These are phyloP conservation scores for Anguilla obscura DNA, from an alignment of 2,797 vertebrate species.

Conservation along the genomic window DNA sequence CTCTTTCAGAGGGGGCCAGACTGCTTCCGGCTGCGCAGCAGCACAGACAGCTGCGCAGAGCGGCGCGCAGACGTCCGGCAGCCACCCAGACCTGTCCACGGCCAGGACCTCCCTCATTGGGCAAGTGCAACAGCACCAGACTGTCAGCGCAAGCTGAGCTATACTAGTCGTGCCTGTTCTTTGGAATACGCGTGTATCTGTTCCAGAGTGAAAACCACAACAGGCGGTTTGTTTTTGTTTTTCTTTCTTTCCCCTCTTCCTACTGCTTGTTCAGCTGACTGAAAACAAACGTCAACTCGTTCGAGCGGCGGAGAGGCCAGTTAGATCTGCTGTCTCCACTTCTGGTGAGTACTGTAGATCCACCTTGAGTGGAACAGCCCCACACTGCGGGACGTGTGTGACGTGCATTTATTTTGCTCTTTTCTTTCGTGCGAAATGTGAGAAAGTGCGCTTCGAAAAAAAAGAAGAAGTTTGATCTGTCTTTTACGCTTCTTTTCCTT, in stretches of 20 bases:
- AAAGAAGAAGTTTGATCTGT: slow-evolving; percentile 12
- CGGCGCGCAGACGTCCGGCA: slow-evolving; percentile 18
- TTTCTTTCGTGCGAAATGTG: slow-evolving; percentile 18
- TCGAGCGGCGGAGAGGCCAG: not conserved
- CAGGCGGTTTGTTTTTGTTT: not conserved
- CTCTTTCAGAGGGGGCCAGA: not conserved
- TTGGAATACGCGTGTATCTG: slow-evolving; percentile 23
- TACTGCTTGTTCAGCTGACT: slow-evolving; percentile 12
- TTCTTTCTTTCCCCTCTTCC: not conserved
- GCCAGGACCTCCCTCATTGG: slow-evolving; percentile 38
- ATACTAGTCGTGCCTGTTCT: not conserved
- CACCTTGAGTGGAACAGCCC: slow-evolving; percentile 33
- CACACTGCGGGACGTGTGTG: slow-evolving; percentile 13
- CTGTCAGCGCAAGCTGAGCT: not conserved
- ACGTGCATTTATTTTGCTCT: not conserved
- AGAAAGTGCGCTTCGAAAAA: slow-evolving; percentile 26
- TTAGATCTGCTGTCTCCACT: slow-evolving; percentile 34
- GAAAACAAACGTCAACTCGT: slow-evolving; percentile 29
- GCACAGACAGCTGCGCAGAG: not conserved
- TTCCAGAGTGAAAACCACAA: not conserved
- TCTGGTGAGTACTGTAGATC: slow-evolving; percentile 54
- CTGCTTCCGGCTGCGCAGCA: not conserved
- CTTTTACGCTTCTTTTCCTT: not conserved
- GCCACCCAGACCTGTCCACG: slow-evolving; percentile 7
- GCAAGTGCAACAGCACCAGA: not conserved